These are phyloP conservation scores for Anoplopoma fimbria DNA, from an alignment of 2,113 vertebrate species.

Conservation along the genomic window DNA sequence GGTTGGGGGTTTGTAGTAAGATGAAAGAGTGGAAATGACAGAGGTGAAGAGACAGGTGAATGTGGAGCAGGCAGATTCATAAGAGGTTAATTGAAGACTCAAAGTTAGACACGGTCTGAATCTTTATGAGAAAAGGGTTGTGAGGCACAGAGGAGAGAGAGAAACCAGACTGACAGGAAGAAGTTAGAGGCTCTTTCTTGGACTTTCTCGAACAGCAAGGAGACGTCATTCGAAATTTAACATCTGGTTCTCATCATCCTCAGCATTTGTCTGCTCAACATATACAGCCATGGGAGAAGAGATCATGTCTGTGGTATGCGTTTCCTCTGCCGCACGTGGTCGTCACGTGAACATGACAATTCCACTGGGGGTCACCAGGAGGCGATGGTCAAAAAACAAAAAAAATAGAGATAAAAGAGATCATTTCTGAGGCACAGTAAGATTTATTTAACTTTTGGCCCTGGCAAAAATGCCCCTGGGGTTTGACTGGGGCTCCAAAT, in stretches of 20 bases:
- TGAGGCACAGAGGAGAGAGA: conserved; percentile 14
- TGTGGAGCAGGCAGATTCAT: not conserved
- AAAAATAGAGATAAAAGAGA: not conserved
- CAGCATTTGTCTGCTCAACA: conserved; percentile 65
- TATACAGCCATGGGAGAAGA: conserved; percentile 69
- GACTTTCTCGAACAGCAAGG: conserved; percentile 46
- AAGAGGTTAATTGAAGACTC: not conserved
- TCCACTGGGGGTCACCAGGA: conserved; percentile 32
- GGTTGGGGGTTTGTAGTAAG: not conserved
- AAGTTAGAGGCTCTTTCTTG: conserved; percentile 33
- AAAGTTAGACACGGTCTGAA: not conserved
- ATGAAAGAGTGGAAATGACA: not conserved
- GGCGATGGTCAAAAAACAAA: conserved; percentile 28
- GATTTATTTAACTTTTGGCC: not conserved
- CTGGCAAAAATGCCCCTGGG: not conserved
- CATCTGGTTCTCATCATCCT: conserved; percentile 79
- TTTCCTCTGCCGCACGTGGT: conserved; percentile 67
- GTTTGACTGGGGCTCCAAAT: not conserved
- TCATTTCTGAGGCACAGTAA: not conserved
- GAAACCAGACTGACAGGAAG: conserved; percentile 41
- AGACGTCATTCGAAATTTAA: conserved; percentile 64
- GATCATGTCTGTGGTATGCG: conserved; percentile 74
- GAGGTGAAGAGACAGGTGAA: not conserved
- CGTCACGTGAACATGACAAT: conserved; percentile 56
- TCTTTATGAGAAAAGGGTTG: conserved; percentile 2